Conservation (phyloP, 2,888 invertebrate species). For the Imbricaverruca yamaguchii region DNA sequence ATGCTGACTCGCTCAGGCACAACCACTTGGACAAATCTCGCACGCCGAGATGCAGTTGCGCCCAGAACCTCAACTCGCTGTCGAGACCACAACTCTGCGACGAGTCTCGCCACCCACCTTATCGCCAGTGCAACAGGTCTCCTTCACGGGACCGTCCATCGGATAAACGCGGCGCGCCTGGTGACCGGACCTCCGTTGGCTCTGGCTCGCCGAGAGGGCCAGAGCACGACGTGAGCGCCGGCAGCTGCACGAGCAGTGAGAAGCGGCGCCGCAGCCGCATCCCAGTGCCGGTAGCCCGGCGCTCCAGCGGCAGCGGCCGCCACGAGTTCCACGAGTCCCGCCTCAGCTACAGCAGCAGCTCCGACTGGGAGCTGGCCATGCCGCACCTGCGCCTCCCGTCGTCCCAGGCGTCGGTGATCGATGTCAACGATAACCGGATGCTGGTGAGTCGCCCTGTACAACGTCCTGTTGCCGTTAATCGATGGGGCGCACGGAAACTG, state of each 20-base stretch:
- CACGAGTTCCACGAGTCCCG: constrained; percentile 5
- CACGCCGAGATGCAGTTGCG: too few species aligned
- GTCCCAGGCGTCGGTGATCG: not conserved
- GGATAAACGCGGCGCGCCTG: too few species aligned
- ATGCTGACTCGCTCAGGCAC: too few species aligned
- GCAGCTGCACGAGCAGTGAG: not conserved
- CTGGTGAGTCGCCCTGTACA: not conserved
- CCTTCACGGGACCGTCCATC: too few species aligned
- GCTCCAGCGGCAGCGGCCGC: not conserved
- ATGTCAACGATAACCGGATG: not conserved
- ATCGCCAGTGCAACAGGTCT: too few species aligned
- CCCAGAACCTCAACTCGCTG: too few species aligned
- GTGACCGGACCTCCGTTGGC: too few species aligned
- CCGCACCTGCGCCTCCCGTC: not conserved
- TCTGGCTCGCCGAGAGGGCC: not conserved
- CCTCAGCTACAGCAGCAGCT: not conserved
- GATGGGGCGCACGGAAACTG: too few species aligned
- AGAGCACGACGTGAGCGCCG: not conserved
- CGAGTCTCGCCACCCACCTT: too few species aligned
- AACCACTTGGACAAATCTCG: too few species aligned
- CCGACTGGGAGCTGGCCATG: not conserved
- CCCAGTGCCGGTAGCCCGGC: not conserved
- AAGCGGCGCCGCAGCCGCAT: not conserved
- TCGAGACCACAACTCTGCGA: too few species aligned
- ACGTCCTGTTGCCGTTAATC: too few species aligned